phyloP scores from a whole-genome alignment of 2,113 vertebrate genomes.

The Trematocara unimaculatum region DNA sequence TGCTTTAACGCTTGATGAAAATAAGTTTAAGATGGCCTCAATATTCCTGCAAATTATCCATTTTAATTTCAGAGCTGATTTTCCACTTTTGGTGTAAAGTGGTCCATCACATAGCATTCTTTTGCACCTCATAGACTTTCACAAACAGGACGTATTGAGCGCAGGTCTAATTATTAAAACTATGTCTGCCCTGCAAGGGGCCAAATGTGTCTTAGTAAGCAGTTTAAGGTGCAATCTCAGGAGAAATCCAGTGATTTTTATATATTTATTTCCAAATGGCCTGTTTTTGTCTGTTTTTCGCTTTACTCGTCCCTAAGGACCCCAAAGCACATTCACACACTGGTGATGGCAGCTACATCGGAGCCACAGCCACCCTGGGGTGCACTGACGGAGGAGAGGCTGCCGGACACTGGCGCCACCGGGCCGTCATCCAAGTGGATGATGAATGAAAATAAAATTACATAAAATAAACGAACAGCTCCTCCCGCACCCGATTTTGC shows the following conservation, averaged over 20 bases:
- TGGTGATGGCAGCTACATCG: not conserved
- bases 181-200: not conserved
- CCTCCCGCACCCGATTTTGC: not conserved
- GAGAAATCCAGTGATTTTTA: not conserved
- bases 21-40: slow-evolving; percentile 1
- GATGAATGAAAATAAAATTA: not conserved
- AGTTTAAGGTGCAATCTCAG: not conserved
- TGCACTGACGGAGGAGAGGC: not conserved
- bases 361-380: not conserved
- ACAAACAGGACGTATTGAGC: not conserved
- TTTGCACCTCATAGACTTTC: not conserved
- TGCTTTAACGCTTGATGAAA: not conserved
- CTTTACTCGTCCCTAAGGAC: not conserved
- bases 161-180: not conserved
- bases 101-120: not conserved
- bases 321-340: not conserved
- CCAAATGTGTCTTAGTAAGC: not conserved
- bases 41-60: not conserved
- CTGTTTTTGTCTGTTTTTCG: not conserved
- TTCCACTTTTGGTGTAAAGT: not conserved
- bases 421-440: not conserved
- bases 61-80: not conserved
- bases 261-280: not conserved
- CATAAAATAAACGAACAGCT: not conserved
- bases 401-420: not conserved